Percentiles rank a stretch among this genome's conserved stretches.
These are phyloP conservation scores for Drosophila eugracilis DNA, from an alignment of 1,140 invertebrate species.

Conservation along the genomic window DNA sequence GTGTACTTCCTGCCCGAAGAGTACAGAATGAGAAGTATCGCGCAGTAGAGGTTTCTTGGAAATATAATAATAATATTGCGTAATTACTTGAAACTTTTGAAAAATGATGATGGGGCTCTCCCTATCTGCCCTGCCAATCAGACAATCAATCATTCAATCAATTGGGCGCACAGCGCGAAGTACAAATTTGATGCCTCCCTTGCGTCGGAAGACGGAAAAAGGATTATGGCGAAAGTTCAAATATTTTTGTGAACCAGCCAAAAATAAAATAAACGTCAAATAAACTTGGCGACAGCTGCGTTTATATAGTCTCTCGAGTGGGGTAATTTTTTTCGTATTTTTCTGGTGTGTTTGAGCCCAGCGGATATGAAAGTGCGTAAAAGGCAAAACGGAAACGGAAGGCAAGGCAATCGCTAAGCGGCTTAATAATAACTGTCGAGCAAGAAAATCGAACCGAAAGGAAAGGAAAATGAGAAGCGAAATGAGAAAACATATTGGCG, in stretches of 20 bases:
- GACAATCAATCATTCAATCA: constrained; percentile 73
- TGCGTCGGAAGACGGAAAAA: constrained; percentile 28
- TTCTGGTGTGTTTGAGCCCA: constrained; percentile 5
- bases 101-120: background rate
- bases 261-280: constrained; percentile 75
- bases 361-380: constrained; percentile 66
- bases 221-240: constrained; percentile 68
- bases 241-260: constrained; percentile 46
- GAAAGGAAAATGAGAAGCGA: constrained; percentile 3
- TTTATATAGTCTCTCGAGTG: constrained; percentile 9
- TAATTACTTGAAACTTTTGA: constrained; percentile 29
- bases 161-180: constrained; percentile 44
- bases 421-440: constrained; percentile 65
- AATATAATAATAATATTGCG: too few relatives aligned
- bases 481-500: constrained; percentile 56
- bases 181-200: constrained; percentile 25
- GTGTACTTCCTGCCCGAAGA: constrained; percentile 4
- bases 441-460: constrained; percentile 38
- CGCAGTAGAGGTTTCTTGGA: too few relatives aligned
- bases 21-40: too few relatives aligned
- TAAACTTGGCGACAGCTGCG: constrained; percentile 57
- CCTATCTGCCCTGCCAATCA: constrained; percentile 47
- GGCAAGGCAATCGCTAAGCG: constrained; percentile 55
- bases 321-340: too few relatives aligned
- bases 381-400: constrained; percentile 45